Evolutionary conservation across 1,140 invertebrate species (phyloP), one percentile per base, ranked within the genome.

Genomic region (Drosophila ogumai): DNA sequence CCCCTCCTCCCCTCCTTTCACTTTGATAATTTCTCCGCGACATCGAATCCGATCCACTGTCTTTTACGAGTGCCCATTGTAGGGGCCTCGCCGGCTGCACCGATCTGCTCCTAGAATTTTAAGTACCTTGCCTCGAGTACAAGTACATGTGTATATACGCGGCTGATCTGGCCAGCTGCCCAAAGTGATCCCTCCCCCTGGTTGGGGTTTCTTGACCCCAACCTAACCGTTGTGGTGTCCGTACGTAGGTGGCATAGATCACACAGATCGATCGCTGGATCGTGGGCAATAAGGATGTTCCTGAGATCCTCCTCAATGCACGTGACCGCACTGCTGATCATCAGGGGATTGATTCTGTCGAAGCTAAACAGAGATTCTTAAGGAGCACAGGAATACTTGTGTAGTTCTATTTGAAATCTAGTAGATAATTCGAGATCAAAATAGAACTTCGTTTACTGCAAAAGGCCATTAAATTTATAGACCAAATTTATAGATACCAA

Each of bases 61-160:
- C 52, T 52, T 75, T 75, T 57, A 75, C 47, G 71, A 75, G 49
- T 43, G 12, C 17, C 10, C 41, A 19, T 41, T 72, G 36, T 54
- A 64, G 36, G 1, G 47, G 56, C 36, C 60, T 64, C 59, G 8
- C 67, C 66, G 68, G 49, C 75, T 68, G 65, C 56, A 64, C 40
- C 50, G 82, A 74, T 86, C 82, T 87, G 84, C 84, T 74, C 76
- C 64, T 44, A 88, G 84, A 87, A 87, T 87, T 80, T 87, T 88
- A 87, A 87, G 79, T 79, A 87, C 76, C 44, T 75, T 0, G 12
- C 12, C 3, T 5, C 46, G 43, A 44, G 13, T 25, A n/a, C 46
- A 25, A 49, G 25, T 49, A n/a, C 8, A 49, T 49, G 10, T 28
- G 8, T 66, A 59, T 74, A 72, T 31, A 36, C 19, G 19, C 13